Evolutionary conservation across 2,888 invertebrate species (phyloP), one percentile per base, ranked within the genome.

Genomic region (Hirtodrosophila alboralis): DNA sequence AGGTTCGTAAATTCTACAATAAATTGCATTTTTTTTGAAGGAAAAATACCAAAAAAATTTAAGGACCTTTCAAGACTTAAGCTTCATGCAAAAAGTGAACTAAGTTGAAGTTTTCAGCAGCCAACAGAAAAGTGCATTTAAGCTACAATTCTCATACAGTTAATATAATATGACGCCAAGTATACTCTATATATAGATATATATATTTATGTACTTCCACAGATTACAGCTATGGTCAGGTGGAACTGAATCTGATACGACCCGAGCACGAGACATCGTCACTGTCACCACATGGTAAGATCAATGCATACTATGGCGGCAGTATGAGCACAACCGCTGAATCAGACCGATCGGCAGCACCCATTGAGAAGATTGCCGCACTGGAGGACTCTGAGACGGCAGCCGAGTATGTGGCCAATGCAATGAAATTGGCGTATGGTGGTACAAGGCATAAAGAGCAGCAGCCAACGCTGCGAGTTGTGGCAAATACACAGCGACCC

Each of bases 371-470:
- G 49, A 26, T 63, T 9, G 49, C 48, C 14, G 31, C 75, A 1
- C 43, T 88, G 26, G 89, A 89, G 41, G 88, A 90, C 18, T 75
- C 88, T 1, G 84, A 87, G 59, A 87, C 90, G 7, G 91, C 90
- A 1, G 89, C 89, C 16, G 90, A 90, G 53, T 90, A 90, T 62
- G 90, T 90, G 52, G 86, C 85, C 10, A 90, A 90, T 54, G 90
- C 90, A 38, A 86, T 90, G 72, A 84, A 89, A 62, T 56, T 89
- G 75, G 86, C 86, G 4, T 90, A 89, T 57, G 87, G 88, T 57
- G 87, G 88, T 37, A 61, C 75, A 2, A 76, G 88, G 3, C 51
- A 85, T 5, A 78, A 74, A 81, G 87, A 75, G 10, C 27, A 59
- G 8, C 71, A 68, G 37, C 52, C 53, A 6, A 27, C 44, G 3